A percentile compares a stretch with the other conserved stretches of the same genome.
These are phyloP conservation scores for Protobothrops mucrosquamatus DNA, from an alignment of 2,113 vertebrate species.

Conservation along the genomic window DNA sequence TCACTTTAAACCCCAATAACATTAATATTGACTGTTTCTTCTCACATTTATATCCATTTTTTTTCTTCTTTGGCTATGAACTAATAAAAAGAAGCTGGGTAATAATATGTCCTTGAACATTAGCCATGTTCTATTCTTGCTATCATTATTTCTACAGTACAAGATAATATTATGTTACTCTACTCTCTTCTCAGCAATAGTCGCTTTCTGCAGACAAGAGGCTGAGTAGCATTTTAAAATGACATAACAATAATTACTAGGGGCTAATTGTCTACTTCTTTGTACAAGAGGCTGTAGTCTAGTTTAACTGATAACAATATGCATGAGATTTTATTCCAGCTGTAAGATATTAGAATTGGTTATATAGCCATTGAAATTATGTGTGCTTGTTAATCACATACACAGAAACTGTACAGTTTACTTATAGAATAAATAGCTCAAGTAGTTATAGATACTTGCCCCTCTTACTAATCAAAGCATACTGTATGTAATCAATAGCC, in stretches of 20 bases:
- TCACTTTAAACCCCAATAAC: background rate
- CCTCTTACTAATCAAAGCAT: too few relatives aligned
- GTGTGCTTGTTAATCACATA: background rate
- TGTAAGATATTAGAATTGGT: background rate
- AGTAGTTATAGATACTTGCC: background rate
- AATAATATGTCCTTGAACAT: background rate
- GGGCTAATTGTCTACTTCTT: constrained; percentile 12
- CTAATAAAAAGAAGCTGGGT: constrained; percentile 4
- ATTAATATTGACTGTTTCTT: background rate
- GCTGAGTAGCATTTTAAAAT: constrained; percentile 24
- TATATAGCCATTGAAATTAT: background rate
- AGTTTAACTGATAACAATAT: background rate
- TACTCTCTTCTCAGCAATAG: background rate
- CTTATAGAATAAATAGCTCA: background rate
- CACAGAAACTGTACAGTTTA: background rate
- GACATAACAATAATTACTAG: background rate
- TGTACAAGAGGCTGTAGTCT: background rate
- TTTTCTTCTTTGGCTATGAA: constrained; percentile 18
- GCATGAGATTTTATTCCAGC: background rate
- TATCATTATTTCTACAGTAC: background rate
- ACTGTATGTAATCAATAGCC: background rate
- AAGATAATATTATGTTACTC: background rate
- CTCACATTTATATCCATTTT: background rate
- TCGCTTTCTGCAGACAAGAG: background rate
- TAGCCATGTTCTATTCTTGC: background rate